Conservation (phyloP, 1,140 invertebrate species). For the Drosophila virilis region DNA sequence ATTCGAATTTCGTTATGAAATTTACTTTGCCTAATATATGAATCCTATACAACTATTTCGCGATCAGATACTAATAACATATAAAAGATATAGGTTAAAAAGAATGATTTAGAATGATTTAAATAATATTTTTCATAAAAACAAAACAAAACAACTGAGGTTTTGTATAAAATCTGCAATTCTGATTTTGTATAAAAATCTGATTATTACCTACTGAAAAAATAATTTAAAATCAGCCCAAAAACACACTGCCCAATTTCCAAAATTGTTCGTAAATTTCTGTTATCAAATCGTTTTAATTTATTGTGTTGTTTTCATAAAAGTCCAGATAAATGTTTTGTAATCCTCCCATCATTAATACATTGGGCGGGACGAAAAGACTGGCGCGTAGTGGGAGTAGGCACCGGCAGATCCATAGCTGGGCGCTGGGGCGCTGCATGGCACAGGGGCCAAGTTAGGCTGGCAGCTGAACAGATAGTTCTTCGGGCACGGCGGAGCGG, state of each 20-base stretch:
- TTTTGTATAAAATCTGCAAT: too few species aligned
- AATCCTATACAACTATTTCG: too few species aligned
- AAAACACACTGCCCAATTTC: not conserved
- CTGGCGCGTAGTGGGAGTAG: conserved; percentile 70
- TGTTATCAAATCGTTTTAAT: conserved; percentile 21
- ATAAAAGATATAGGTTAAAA: too few species aligned
- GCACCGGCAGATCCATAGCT: conserved; percentile 71
- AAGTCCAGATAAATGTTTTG: not conserved
- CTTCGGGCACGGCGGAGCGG: conserved; percentile 72
- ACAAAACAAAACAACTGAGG: too few species aligned
- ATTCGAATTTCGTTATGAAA: too few species aligned
- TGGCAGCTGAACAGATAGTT: conserved; percentile 78
- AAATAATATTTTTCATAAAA: too few species aligned
- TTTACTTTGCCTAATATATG: too few species aligned
- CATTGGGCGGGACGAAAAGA: conserved; percentile 58
- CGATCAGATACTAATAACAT: too few species aligned
- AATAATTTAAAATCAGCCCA: not conserved
- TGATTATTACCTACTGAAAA: too few species aligned
- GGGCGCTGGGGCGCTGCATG: conserved; percentile 69
- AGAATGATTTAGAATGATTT: too few species aligned
- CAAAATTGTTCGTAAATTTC: not conserved
- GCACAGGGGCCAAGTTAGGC: conserved; percentile 72
- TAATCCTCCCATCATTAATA: conserved; percentile 44
- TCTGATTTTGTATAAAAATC: too few species aligned
- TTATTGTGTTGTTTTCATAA: conserved; percentile 13